phyloP scores from a whole-genome alignment of 2,888 invertebrate genomes.

The Dasypolia templi region DNA sequence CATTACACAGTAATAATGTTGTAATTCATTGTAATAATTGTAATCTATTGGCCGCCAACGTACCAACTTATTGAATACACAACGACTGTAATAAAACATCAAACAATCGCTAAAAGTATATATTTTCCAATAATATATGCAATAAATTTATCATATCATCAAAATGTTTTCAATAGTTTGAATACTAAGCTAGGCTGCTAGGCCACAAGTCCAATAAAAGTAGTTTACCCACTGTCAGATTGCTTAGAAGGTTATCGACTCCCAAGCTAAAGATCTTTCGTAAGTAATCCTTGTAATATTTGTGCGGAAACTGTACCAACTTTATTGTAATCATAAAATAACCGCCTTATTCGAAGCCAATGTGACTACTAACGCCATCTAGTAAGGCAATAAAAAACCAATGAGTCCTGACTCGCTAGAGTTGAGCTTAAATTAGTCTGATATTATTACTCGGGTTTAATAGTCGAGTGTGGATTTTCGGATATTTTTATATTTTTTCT shows the following conservation, averaged over 20 bases:
- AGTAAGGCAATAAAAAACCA: slow-evolving; percentile 48
- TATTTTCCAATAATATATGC: slow-evolving; percentile 8
- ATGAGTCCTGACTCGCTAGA: slow-evolving; percentile 48
- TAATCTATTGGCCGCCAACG: slow-evolving; percentile 46
- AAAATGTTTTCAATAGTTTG: slow-evolving; percentile 26
- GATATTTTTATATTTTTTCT: slow-evolving; percentile 12
- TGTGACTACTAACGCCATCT: slow-evolving; percentile 72
- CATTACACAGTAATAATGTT: slow-evolving; percentile 70
- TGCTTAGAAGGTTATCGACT: slow-evolving; percentile 30
- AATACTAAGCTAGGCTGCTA: background rate
- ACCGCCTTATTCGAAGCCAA: slow-evolving; percentile 49
- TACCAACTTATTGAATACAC: slow-evolving; percentile 46
- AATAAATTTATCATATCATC: slow-evolving; percentile 23
- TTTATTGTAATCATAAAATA: slow-evolving; percentile 60
- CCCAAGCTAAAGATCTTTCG: slow-evolving; percentile 46
- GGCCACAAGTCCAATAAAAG: slow-evolving; percentile 23
- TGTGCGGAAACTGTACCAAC: slow-evolving; percentile 44
- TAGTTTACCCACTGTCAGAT: slow-evolving; percentile 35
- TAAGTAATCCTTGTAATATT: slow-evolving; percentile 46
- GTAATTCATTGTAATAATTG: slow-evolving; percentile 71
- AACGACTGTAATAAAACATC: slow-evolving; percentile 34
- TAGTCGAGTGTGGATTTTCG: slow-evolving; percentile 46
- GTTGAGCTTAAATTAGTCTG: slow-evolving; percentile 40
- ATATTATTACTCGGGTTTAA: slow-evolving; percentile 42
- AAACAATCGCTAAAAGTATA: slow-evolving; percentile 10